Base-by-base conservation (phyloP, 2,888 invertebrate genomes). In the Ormyrus rosae region DNA sequence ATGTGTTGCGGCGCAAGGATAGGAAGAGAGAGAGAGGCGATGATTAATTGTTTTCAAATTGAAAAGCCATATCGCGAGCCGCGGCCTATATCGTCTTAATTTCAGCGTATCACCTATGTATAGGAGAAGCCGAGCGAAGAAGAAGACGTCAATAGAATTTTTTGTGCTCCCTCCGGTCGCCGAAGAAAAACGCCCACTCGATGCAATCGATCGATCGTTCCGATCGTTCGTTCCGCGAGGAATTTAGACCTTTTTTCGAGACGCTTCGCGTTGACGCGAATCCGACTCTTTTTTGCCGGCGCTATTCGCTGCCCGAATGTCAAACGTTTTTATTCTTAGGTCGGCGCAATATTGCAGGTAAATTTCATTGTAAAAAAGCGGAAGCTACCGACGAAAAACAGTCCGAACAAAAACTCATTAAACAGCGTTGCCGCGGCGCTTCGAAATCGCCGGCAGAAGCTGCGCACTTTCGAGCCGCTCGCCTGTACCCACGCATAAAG, bases 11-110 rank as follows among this genome's bases (percentile, higher is more conserved):
- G 60, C 19, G 51, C 46, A 73, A 45, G 19, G 19, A 34, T 13
- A 13, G 56, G 53, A 13, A 55, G 50, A 34, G 11, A 6, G 45
- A 69, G 56, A 69, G 6, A 56, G 46, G 6, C n/a, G 86, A 65
- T 90, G 90, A 90, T 90, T 90, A 89, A 90, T 90, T 87, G 89
- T 88, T 88, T 87, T 86, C 86, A 87, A 89, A 90, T 90, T 89
- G 89, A 90, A 90, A 90, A 89, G 78, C 70, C 53, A 63, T 81
- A 74, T 77, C 64, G 70, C 53, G 71, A 60, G 72, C 60, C 11
- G 60, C 64, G 50, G 48, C 58, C 56, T 64, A 74, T 61, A 67
- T 64, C 77, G 67, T 82, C 82, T 82, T 82, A 74, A 82, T 82
- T 82, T 82, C 80, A 82, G 51, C 77, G 58, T 70, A 55, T 68